A percentile compares a stretch with the other conserved stretches of the same genome.
Evolutionary conservation across 2,888 invertebrate species (phyloP).

Genomic region (Hydrotaea diabolus): DNA sequence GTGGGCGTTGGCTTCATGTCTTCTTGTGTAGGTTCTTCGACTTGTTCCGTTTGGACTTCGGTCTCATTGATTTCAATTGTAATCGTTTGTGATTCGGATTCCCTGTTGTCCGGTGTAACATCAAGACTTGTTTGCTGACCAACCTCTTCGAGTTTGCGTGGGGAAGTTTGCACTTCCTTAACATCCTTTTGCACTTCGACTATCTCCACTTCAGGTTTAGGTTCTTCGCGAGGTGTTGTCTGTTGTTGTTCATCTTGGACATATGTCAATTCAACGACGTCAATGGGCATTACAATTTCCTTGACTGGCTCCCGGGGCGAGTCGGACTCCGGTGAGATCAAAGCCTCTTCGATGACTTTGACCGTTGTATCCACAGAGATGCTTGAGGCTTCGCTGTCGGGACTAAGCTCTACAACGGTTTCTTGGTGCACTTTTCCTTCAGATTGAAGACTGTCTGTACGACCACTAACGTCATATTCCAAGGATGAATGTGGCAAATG

Average conservation of each 20-base stretch:
- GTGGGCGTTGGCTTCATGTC: constrained; percentile 60
- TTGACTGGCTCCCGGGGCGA: constrained; percentile 83
- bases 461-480: constrained; percentile 77
- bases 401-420: constrained; percentile 78
- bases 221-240: constrained; percentile 82
- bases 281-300: constrained; percentile 81
- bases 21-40: constrained; percentile 65
- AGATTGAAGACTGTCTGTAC: constrained; percentile 73
- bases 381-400: constrained; percentile 81
- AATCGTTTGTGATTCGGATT: constrained; percentile 79
- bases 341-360: constrained; percentile 85
- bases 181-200: constrained; percentile 76
- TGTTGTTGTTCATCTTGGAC: constrained; percentile 82
- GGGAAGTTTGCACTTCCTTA: constrained; percentile 81
- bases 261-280: constrained; percentile 79
- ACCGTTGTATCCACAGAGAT: constrained; percentile 83
- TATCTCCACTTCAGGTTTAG: constrained; percentile 70
- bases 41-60: constrained; percentile 77
- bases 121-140: constrained; percentile 77
- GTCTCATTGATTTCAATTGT: constrained; percentile 77
- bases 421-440: constrained; percentile 75
- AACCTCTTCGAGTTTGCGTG: constrained; percentile 74
- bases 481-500: constrained; percentile 82
- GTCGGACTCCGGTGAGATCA: constrained; percentile 83
- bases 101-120: constrained; percentile 72